A percentile compares a stretch with the other conserved stretches of the same genome.
Conservation (phyloP, 2,888 invertebrate genomes). For the Ophioninae sp. region DNA sequence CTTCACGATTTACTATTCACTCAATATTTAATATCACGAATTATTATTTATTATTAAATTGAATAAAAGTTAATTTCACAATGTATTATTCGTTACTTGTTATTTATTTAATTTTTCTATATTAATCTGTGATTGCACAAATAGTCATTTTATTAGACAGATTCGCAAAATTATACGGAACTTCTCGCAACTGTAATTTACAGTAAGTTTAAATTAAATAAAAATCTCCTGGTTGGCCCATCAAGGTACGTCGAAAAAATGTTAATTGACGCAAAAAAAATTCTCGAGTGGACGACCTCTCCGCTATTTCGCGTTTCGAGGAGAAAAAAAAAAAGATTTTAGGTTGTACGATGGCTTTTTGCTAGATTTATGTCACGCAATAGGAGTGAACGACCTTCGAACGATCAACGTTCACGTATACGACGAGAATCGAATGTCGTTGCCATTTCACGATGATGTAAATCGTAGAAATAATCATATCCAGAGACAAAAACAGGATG, state of each 20-base stretch:
- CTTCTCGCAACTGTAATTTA: background rate
- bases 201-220: background rate
- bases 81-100: no score
- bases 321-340: slow-evolving; percentile 5
- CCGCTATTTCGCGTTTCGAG: background rate
- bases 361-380: background rate
- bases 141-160: background rate
- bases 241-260: background rate
- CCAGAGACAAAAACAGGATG: background rate
- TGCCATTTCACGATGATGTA: background rate
- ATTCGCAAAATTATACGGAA: background rate
- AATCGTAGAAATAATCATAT: background rate
- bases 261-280: background rate
- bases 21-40: no score
- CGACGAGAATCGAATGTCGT: background rate
- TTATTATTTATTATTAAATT: no score
- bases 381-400: slow-evolving; percentile 27
- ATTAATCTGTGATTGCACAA: background rate
- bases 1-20: no score
- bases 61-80: no score
- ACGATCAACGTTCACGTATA: background rate
- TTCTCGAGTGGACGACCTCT: background rate
- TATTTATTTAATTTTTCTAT: background rate
- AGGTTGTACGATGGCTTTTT: background rate
- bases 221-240: background rate